Conservation (phyloP, 92 coral and sea anemone species). For the Actinostola sp. region DNA sequence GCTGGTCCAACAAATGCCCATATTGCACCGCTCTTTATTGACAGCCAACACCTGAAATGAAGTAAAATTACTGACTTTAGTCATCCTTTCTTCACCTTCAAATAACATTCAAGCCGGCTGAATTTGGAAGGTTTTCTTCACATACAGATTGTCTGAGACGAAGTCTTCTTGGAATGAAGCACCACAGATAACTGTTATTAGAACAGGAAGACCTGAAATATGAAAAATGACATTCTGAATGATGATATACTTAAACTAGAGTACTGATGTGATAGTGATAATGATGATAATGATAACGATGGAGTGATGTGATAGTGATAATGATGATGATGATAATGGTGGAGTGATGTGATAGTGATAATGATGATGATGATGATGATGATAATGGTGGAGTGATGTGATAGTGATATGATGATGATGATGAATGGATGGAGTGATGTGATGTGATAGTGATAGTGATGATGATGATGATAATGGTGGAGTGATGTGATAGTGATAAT, state of each 20-base stretch:
- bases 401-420: too few species aligned
- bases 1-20: constrained; percentile 83
- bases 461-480: not conserved
- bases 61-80: not conserved
- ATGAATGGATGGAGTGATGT: too few species aligned
- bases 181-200: constrained; percentile 43
- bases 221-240: not conserved
- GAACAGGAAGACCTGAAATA: constrained; percentile 31
- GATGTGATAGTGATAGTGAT: not conserved
- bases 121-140: not conserved
- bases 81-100: too few species aligned
- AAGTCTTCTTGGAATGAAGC: constrained; percentile 56
- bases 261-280: not conserved
- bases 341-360: too few species aligned
- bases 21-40: constrained; percentile 70
- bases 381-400: not conserved
- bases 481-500: not conserved
- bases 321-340: not conserved
- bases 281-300: not conserved
- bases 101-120: too few species aligned
- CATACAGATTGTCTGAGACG: constrained; percentile 56
- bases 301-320: not conserved
- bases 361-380: not conserved
- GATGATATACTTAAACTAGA: not conserved
- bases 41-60: constrained; percentile 70